Conservation (phyloP, 1,140 invertebrate species). For the Paraescarpia echinospica region DNA sequence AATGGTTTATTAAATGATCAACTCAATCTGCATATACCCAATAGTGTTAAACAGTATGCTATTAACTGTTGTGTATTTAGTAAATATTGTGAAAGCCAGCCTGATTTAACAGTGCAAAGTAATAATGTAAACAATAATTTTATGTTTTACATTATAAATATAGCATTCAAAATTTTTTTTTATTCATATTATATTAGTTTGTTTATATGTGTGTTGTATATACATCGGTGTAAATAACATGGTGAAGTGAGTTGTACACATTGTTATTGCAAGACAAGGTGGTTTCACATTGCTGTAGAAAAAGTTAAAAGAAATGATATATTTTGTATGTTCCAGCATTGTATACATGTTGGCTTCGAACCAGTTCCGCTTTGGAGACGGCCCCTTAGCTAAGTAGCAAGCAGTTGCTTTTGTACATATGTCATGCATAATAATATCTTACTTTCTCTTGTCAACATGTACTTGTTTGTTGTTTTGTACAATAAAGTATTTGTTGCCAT, state of each 20-base stretch:
- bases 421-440: background rate
- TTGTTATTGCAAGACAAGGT: background rate
- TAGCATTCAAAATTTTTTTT: background rate
- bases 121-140: background rate
- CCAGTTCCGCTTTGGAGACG: background rate
- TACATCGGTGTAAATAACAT: background rate
- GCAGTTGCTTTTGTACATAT: background rate
- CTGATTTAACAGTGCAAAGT: background rate
- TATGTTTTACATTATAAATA: background rate
- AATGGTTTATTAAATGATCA: background rate
- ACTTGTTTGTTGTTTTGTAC: background rate
- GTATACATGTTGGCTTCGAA: background rate
- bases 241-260: background rate
- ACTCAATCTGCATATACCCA: background rate
- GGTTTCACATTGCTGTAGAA: constrained; percentile 1
- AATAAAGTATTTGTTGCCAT: constrained; percentile 1
- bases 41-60: background rate
- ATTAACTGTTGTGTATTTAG: too few species aligned
- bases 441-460: background rate
- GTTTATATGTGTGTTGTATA: background rate
- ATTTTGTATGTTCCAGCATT: background rate
- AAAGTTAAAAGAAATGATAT: background rate
- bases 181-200: background rate
- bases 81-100: too few species aligned
- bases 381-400: background rate